phyloP scores from a whole-genome alignment of 2,113 vertebrate species.

The Butorides virescens region DNA sequence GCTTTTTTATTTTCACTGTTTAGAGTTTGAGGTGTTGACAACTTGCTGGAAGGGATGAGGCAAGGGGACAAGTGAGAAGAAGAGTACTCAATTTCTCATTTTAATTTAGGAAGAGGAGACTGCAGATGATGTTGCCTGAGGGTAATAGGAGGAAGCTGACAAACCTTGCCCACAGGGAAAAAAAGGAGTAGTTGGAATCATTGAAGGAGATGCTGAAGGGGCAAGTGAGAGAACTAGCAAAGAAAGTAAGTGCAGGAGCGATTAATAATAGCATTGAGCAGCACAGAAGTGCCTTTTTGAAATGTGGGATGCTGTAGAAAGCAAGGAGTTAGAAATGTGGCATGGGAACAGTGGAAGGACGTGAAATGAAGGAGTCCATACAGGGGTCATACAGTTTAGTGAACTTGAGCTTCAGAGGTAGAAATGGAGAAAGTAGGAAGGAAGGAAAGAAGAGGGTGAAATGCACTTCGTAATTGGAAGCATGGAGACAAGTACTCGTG shows the following conservation, averaged over 20 bases:
- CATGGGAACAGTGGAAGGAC: not conserved
- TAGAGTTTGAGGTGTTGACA: constrained; percentile 25
- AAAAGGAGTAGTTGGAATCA: not conserved
- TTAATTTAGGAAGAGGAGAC: not conserved
- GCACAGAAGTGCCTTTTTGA: not conserved
- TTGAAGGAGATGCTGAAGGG: not conserved
- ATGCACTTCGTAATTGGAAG: not conserved
- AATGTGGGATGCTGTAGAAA: not conserved
- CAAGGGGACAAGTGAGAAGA: not conserved
- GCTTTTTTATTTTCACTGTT: not conserved
- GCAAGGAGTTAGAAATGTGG: not conserved
- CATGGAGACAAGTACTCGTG: not conserved
- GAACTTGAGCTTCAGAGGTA: not conserved
- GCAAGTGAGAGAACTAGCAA: not conserved
- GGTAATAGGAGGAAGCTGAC: not conserved
- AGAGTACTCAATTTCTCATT: not conserved
- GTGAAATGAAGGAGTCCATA: not conserved
- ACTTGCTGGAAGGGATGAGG: not conserved
- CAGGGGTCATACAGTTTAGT: not conserved
- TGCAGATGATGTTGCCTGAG: not conserved
- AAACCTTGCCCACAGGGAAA: not conserved
- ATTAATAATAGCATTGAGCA: not conserved
- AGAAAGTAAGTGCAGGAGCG: not conserved
- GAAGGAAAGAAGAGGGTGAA: not conserved
- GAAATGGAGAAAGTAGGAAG: not conserved